Base-by-base conservation (phyloP, 2,888 invertebrate species). In the Bhutanitis thaidina region DNA sequence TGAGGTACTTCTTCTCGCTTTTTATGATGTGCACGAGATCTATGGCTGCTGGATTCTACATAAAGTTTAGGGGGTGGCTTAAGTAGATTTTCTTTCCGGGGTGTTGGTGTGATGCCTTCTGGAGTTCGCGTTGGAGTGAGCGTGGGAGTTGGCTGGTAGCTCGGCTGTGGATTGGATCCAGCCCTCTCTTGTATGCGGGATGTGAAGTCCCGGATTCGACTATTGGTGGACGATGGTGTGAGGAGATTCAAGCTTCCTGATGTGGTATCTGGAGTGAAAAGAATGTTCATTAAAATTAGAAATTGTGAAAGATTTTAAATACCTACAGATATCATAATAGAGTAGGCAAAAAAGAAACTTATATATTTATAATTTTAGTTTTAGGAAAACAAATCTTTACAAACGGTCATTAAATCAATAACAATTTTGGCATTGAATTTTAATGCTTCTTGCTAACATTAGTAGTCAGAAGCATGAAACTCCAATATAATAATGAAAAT, bases 231-330 rank as follows among this genome's bases (percentile, higher is more conserved):
- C 9, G 91, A 90, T 12, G 92, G 92, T 37, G 92, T 92, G 48
- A 91, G 81, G 64, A 92, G 89, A 73, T 92, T 92, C 64, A 92
- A 71, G 60, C 92, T 92, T 65, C 92, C 92, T 45, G 92, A 92
- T 62, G 92, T 92, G 67, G 90, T 90, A 82, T 90, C 90, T 90
- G 82, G 32, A 54, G 43, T 7, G 9, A 36, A 8, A 32, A 37
- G 12, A 43, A 20, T 20, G 5, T 3, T 20, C 5, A 20, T 20
- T 20, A 20, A 20, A 20, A 20, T 5, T 20, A 3, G 20, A 3
- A 20, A 3, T 20, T 20, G 20, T 20, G 5, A 20, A 20, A 20
- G 20, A 20, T n/a, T n/a, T n/a, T n/a, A n/a, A n/a, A n/a, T n/a
- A n/a, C n/a, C n/a, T n/a, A n/a, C n/a, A n/a, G n/a, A n/a, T n/a